Conservation (phyloP, 2,888 invertebrate genomes). For the Drepana falcataria region DNA sequence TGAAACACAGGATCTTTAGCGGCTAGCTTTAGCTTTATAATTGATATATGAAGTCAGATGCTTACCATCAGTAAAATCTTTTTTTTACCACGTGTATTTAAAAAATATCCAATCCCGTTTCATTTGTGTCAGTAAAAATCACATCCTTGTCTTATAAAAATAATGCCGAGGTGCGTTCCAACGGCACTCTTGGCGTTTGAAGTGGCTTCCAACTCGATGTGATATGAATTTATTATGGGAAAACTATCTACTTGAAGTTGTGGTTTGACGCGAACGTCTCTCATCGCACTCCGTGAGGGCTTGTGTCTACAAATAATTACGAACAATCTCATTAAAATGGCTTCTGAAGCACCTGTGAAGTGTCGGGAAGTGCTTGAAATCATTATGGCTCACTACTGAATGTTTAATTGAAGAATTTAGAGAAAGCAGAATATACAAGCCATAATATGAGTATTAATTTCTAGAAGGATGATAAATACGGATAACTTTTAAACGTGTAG, state of each 20-base stretch:
- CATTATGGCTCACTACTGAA: neutral
- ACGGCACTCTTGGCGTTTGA: slow-evolving; percentile 52
- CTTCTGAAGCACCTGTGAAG: slow-evolving; percentile 43
- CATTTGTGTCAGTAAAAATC: slow-evolving; percentile 6
- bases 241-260: slow-evolving; percentile 56
- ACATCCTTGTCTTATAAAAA: slow-evolving; percentile 39
- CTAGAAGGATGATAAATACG: too few species aligned
- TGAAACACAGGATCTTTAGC: too few species aligned
- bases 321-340: slow-evolving; percentile 60
- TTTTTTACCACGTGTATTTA: too few species aligned
- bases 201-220: slow-evolving; percentile 50
- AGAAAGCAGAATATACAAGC: too few species aligned
- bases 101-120: neutral
- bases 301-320: slow-evolving; percentile 60
- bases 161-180: slow-evolving; percentile 48
- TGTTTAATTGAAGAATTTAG: too few species aligned
- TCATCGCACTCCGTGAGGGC: slow-evolving; percentile 23
- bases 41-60: too few species aligned
- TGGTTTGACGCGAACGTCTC: slow-evolving; percentile 45
- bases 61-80: too few species aligned
- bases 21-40: too few species aligned
- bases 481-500: too few species aligned
- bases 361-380: neutral
- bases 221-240: slow-evolving; percentile 57
- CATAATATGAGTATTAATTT: too few species aligned